Base-by-base conservation (phyloP, 2,113 vertebrate genomes). In the Solea senegalensis region DNA sequence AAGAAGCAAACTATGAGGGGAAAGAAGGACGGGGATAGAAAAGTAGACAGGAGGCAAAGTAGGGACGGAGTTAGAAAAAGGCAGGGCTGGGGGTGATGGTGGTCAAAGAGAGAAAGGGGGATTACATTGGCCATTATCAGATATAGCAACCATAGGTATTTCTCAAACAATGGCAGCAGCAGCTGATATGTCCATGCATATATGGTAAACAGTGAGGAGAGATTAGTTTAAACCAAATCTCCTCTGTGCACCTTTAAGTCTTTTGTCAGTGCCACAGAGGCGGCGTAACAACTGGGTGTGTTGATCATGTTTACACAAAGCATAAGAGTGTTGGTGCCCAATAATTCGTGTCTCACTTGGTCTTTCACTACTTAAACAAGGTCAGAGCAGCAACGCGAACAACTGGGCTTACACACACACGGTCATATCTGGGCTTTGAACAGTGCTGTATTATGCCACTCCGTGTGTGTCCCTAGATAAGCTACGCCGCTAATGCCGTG, bases 271-370 rank as follows among this genome's bases (percentile, higher is more conserved):
- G 83, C 86, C 86, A 79, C 81, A 59, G 83, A 84, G 75, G 76
- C 78, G 83, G 81, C 82, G 81, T 79, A 75, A 84, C 72, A 73
- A 66, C 73, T 27, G 81, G 79, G 86, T 87, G 78, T 83, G 83
- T 83, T 85, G 75, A 89, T 87, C 87, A 83, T 92, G 92, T 93
- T 94, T 94, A 92, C 91, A 92, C 83, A 88, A 88, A 82, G 84
- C 84, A 89, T 83, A 84, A 89, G 90, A 91, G 90, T 86, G 87
- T 90, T 86, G 78, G 81, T 89, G 90, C 90, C 89, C 86, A 83
- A 90, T 92, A 92, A 92, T 89, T 90, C 73, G 81, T 88, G 89
- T 93, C 89, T 92, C 91, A 88, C 91, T 87, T 85, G 89, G 87
- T 91, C 89, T 89, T 87, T 87, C 80, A 70, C 79, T 76, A 83